phyloP scores from a whole-genome alignment of 2,888 invertebrate genomes.

The Catocala fraxini region DNA sequence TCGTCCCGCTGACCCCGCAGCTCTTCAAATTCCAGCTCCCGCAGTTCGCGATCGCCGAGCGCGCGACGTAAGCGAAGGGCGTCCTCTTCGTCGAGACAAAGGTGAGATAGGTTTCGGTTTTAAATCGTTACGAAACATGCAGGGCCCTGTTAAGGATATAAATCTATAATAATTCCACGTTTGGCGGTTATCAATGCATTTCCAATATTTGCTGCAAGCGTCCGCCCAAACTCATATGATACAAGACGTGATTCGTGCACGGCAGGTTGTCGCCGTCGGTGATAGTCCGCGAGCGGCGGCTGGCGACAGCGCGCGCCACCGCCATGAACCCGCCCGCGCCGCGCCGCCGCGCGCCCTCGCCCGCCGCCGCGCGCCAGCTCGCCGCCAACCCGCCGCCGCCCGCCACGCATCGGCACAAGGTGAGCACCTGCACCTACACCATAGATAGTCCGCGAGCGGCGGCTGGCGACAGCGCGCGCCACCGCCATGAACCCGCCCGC shows the following conservation, averaged over 20 bases:
- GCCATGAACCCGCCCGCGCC: slow-evolving; percentile 93
- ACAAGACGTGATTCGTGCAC: slow-evolving; percentile 6
- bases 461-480: slow-evolving; percentile 89
- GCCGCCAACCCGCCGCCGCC: slow-evolving; percentile 89
- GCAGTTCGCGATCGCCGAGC: slow-evolving; percentile 79
- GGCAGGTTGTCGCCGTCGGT: slow-evolving; percentile 88
- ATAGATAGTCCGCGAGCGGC: slow-evolving; percentile 88
- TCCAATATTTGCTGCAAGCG: too few species aligned
- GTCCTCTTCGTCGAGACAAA: slow-evolving; percentile 81
- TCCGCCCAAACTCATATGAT: too few species aligned
- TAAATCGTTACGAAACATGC: slow-evolving; percentile 6
- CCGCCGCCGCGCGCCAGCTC: slow-evolving; percentile 81
- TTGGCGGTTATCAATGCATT: too few species aligned
- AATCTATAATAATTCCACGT: neutral
- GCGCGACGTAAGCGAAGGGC: slow-evolving; percentile 78
- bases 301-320: slow-evolving; percentile 90
- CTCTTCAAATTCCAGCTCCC: slow-evolving; percentile 88
- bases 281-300: slow-evolving; percentile 89
- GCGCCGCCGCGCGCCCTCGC: slow-evolving; percentile 82
- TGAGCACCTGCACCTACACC: slow-evolving; percentile 39
- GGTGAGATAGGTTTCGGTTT: slow-evolving; percentile 63
- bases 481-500: slow-evolving; percentile 93
- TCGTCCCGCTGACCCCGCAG: slow-evolving; percentile 79
- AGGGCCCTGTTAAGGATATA: neutral
- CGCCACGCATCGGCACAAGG: slow-evolving; percentile 82